Evolutionary conservation across 2,113 vertebrate genomes (phyloP).

Genomic region (Mesitornis unicolor): DNA sequence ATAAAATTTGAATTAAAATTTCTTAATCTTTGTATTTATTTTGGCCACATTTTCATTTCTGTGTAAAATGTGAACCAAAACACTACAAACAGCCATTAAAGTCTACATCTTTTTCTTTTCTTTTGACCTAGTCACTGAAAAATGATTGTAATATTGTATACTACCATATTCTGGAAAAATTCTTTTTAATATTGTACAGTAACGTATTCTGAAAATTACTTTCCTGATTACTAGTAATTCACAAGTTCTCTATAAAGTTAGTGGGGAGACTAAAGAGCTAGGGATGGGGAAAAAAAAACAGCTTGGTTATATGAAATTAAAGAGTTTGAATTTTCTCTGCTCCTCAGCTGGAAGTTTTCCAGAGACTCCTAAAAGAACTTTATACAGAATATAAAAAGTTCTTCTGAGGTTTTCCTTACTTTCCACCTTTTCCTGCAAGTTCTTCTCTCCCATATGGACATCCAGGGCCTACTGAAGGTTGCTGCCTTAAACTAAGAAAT

Average conservation of each 20-base stretch:
- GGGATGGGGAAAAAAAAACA: not conserved
- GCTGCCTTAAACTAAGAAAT: not conserved
- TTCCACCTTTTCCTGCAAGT: not conserved
- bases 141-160: not conserved
- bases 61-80: not conserved
- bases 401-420: not conserved
- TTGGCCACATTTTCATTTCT: not conserved
- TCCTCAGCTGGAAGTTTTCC: not conserved
- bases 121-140: not conserved
- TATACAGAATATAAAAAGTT: not conserved
- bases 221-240: not conserved
- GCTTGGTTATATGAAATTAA: not conserved
- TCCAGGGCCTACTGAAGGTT: not conserved
- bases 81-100: not conserved
- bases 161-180: not conserved
- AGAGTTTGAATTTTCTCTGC: not conserved
- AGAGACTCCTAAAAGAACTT: not conserved
- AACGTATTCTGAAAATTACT: not conserved
- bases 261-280: not conserved
- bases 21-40: not conserved
- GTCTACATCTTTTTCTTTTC: not conserved
- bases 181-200: accelerated
- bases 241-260: not conserved
- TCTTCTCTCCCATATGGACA: not conserved
- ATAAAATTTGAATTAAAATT: not conserved